Evolutionary conservation across 1,140 invertebrate genomes (phyloP).

Genomic region (Battus philenor): DNA sequence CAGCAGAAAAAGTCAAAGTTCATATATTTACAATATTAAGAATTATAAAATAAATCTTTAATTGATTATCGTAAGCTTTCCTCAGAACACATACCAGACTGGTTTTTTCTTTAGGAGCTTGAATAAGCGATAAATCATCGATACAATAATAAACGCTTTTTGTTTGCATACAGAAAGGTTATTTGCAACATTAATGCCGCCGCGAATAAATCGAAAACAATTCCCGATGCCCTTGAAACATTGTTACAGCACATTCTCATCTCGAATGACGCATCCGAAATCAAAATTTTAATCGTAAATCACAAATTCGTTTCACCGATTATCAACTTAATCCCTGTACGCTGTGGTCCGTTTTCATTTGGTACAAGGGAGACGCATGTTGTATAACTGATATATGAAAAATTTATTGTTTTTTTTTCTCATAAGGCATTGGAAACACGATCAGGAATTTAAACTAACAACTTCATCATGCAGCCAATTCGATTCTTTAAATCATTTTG

Average conservation of each 20-base stretch:
- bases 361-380: neutral
- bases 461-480: constrained; percentile 6
- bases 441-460: constrained; percentile 12
- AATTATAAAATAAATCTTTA: no score
- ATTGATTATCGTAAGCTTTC: no score
- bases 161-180: constrained; percentile 49
- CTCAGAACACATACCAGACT: no score
- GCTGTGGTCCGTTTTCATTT: neutral
- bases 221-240: constrained; percentile 49
- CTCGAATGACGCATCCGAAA: constrained; percentile 45
- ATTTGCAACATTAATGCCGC: constrained; percentile 21
- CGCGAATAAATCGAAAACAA: constrained; percentile 37
- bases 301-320: no score
- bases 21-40: no score
- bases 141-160: constrained; percentile 25
- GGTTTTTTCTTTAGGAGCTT: no score
- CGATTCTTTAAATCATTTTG: neutral
- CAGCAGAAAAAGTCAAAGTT: no score
- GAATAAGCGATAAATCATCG: constrained; percentile 18
- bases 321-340: neutral
- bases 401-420: constrained; percentile 13
- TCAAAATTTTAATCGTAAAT: constrained; percentile 10
- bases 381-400: neutral
- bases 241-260: constrained; percentile 46
- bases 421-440: constrained; percentile 6